Percentiles rank a stretch among this genome's conserved stretches.
Evolutionary conservation across 1,140 invertebrate genomes (phyloP).

Genomic region (Cydia amplana): DNA sequence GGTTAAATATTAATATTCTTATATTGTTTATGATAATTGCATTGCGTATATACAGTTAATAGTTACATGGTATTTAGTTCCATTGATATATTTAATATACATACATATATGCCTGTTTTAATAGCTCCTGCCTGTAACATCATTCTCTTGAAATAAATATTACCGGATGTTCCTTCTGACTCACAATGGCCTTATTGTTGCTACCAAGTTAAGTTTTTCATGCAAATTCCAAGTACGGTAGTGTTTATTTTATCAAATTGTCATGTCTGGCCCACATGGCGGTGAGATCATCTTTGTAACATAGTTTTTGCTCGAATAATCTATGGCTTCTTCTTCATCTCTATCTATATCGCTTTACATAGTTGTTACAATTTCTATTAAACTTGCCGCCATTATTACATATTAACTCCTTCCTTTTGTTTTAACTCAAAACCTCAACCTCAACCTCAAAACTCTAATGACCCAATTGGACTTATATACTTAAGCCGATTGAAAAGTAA

Average conservation of each 20-base stretch:
- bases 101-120: not conserved
- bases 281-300: constrained; percentile 44
- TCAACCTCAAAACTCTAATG: not conserved
- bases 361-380: no score
- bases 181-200: constrained; percentile 3
- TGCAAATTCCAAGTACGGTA: constrained; percentile 23
- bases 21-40: no score
- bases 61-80: not conserved
- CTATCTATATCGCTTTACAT: not conserved
- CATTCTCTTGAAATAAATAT: constrained; percentile 14
- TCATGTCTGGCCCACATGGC: constrained; percentile 39
- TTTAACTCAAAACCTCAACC: not conserved
- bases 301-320: constrained; percentile 12
- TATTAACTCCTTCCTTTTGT: not conserved
- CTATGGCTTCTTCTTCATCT: constrained; percentile 15
- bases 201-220: constrained; percentile 19
- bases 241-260: constrained; percentile 31
- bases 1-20: not conserved
- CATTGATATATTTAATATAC: not conserved
- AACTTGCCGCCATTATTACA: no score
- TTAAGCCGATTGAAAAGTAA: not conserved
- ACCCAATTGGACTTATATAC: not conserved
- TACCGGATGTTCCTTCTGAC: not conserved
- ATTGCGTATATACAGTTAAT: not conserved
- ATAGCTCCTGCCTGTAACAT: constrained; percentile 7